Percentiles rank a stretch among this genome's conserved stretches.
Conservation (phyloP, 2,113 vertebrate species). For the Perca schrenkii region DNA sequence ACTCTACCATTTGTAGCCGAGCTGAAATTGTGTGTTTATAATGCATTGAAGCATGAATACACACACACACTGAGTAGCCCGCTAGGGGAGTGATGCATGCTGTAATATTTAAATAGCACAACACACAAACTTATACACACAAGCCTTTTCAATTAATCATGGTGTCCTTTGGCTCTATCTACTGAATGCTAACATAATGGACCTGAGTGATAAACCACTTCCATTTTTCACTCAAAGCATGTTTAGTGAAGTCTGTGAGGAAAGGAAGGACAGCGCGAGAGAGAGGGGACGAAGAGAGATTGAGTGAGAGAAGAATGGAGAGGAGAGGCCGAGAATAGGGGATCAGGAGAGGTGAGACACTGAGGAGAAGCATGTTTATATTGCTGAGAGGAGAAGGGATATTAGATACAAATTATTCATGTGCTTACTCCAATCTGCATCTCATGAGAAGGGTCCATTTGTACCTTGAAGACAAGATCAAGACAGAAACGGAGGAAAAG, state of each 20-base stretch:
- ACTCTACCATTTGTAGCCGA: not conserved
- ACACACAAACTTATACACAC: conserved; percentile 16
- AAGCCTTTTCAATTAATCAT: conserved; percentile 65
- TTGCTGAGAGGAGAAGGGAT: conserved; percentile 67
- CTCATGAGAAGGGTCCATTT: conserved; percentile 62
- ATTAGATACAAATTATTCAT: conserved; percentile 82
- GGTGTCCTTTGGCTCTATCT: conserved; percentile 58
- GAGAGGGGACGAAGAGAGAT: not conserved
- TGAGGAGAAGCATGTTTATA: conserved; percentile 67
- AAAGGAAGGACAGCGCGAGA: conserved; percentile 5
- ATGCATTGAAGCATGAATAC: not conserved
- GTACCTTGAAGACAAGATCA: conserved; percentile 60
- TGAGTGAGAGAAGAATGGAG: conserved; percentile 32
- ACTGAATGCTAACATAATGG: conserved; percentile 64
- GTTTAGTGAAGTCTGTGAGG: conserved; percentile 47
- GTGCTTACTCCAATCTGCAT: conserved; percentile 53
- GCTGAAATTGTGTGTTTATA: not conserved
- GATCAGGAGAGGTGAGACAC: conserved; percentile 57
- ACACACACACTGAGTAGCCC: not conserved
- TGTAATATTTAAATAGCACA: conserved; percentile 48
- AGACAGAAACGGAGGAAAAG: conserved; percentile 13
- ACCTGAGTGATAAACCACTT: conserved; percentile 60
- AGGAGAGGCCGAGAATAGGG: conserved; percentile 22
- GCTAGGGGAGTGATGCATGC: conserved; percentile 17
- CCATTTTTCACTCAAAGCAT: conserved; percentile 56